A percentile compares a stretch with the other conserved stretches of the same genome.
Evolutionary conservation across 2,888 invertebrate genomes (phyloP).

Genomic region (Ectemnius continuus): DNA sequence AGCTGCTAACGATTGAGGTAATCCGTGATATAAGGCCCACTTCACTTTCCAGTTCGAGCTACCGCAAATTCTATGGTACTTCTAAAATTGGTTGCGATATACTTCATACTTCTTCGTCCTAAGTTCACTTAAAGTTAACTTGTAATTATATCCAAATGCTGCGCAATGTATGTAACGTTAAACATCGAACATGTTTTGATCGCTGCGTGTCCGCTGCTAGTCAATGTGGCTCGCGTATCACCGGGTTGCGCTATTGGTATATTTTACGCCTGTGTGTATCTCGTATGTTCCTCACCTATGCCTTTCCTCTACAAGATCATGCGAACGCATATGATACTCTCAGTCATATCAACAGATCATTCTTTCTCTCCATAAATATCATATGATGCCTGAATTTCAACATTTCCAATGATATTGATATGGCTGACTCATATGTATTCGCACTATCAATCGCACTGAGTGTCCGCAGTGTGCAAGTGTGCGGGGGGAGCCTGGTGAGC

Average conservation of each 20-base stretch:
- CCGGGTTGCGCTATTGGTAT: constrained; percentile 1
- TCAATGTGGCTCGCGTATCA: constrained; percentile 17
- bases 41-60: constrained; percentile 60
- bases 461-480: too few species aligned
- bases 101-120: constrained; percentile 16
- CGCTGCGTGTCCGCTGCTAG: constrained; percentile 36
- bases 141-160: constrained; percentile 55
- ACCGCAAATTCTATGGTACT: constrained; percentile 47
- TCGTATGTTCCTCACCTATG: not conserved
- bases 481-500: too few species aligned
- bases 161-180: constrained; percentile 62
- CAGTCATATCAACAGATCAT: too few species aligned
- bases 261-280: not conserved
- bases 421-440: too few species aligned
- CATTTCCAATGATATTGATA: too few species aligned
- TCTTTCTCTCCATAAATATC: too few species aligned
- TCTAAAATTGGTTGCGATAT: constrained; percentile 6
- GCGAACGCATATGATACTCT: too few species aligned
- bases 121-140: constrained; percentile 55
- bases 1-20: constrained; percentile 63
- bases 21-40: constrained; percentile 65
- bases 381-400: too few species aligned
- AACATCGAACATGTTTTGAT: constrained; percentile 66
- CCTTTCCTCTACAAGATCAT: too few species aligned
- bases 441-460: too few species aligned